Evolutionary conservation across 2,113 vertebrate genomes (phyloP).

Genomic region (Toxotes jaculatrix): DNA sequence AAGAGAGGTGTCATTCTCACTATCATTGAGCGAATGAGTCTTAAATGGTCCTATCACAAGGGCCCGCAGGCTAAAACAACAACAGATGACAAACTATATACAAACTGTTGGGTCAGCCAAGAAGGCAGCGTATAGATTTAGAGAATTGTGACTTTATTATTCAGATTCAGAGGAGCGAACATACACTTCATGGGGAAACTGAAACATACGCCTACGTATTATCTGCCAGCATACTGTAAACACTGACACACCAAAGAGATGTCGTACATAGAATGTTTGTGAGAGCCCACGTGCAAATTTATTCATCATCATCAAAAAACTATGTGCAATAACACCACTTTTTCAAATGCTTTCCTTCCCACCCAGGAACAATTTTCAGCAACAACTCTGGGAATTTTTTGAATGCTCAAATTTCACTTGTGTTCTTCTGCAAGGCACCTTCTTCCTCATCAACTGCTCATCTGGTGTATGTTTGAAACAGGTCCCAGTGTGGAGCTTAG

Average conservation of each 20-base stretch:
- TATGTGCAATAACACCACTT: constrained; percentile 9
- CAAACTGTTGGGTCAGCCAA: constrained; percentile 17
- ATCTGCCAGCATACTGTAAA: constrained; percentile 43
- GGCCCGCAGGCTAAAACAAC: constrained; percentile 51
- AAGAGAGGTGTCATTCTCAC: constrained; percentile 54
- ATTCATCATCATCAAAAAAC: constrained; percentile 30
- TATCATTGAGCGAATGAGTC: constrained; percentile 52
- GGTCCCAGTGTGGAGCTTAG: constrained; percentile 48
- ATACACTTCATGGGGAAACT: constrained; percentile 44
- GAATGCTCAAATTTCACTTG: constrained; percentile 42
- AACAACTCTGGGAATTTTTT: constrained; percentile 31
- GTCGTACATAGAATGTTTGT: constrained; percentile 17
- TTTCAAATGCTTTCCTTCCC: constrained; percentile 38
- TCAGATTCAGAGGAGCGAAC: constrained; percentile 38
- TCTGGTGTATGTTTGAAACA: constrained; percentile 44
- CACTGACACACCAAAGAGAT: constrained; percentile 31
- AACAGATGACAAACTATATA: constrained; percentile 44
- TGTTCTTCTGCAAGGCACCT: neutral
- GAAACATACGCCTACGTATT: constrained; percentile 40
- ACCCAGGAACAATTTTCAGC: constrained; percentile 33
- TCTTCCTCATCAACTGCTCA: constrained; percentile 48
- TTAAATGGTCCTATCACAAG: constrained; percentile 55
- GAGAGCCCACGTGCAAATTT: constrained; percentile 29
- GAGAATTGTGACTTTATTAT: constrained; percentile 16
- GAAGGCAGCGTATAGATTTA: constrained; percentile 37